Conservation (phyloP, 2,113 vertebrate species). For the Apaloderma vittatum region DNA sequence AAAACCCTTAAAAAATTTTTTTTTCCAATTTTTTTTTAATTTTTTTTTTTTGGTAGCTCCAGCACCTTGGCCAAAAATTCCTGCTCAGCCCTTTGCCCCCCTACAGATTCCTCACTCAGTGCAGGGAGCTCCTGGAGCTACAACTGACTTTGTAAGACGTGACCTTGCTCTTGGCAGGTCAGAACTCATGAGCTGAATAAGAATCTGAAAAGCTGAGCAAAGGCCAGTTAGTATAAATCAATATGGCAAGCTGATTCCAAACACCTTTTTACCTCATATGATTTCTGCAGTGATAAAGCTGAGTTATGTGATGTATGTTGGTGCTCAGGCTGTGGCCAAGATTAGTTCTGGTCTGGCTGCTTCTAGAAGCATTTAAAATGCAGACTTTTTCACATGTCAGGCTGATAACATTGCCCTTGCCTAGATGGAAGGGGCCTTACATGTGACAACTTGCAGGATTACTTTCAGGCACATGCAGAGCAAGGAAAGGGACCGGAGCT, state of each 20-base stretch:
- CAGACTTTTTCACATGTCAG: not conserved
- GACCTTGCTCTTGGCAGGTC: constrained; percentile 30
- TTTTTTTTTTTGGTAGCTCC: not conserved
- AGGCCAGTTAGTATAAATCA: constrained; percentile 51
- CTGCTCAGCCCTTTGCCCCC: not conserved
- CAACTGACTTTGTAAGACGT: not conserved
- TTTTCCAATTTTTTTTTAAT: not conserved
- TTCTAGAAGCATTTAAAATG: constrained; percentile 55
- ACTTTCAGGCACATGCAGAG: not conserved
- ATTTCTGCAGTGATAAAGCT: constrained; percentile 49
- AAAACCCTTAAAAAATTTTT: not conserved
- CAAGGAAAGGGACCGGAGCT: not conserved
- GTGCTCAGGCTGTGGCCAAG: not conserved
- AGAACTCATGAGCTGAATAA: not conserved
- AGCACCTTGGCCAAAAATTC: not conserved
- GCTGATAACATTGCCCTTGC: not conserved
- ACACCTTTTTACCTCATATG: not conserved
- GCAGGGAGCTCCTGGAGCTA: not conserved
- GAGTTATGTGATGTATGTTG: constrained; percentile 1
- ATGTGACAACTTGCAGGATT: not conserved
- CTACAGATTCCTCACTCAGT: not conserved
- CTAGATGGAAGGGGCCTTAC: not conserved
- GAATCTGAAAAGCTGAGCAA: not conserved
- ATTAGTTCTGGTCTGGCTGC: constrained; percentile 45
- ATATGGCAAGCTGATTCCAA: constrained; percentile 43